Conservation (phyloP, 2,888 invertebrate genomes). For the Drosophila quinaria region DNA sequence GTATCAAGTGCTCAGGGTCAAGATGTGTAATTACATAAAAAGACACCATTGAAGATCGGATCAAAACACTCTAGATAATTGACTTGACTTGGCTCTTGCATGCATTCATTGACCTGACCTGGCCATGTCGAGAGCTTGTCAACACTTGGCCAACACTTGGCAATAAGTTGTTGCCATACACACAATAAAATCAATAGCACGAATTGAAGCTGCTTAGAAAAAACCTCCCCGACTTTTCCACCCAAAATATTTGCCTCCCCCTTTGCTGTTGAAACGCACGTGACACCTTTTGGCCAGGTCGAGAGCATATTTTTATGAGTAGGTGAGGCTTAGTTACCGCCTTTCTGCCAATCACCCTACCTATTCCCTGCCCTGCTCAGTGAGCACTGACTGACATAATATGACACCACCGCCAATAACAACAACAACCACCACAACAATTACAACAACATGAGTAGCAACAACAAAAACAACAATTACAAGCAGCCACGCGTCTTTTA, state of each 20-base stretch:
- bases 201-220: conserved; percentile 51
- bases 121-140: conserved; percentile 46
- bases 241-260: not conserved
- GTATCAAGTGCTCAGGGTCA: conserved; percentile 35
- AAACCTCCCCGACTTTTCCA: not conserved
- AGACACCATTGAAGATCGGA: conserved; percentile 2
- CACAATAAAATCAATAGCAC: conserved; percentile 58
- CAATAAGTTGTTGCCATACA: conserved; percentile 31
- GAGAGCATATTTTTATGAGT: conserved; percentile 7
- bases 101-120: conserved; percentile 55
- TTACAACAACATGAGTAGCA: conserved; percentile 7
- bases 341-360: not conserved
- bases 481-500: conserved; percentile 71
- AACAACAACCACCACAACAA: conserved; percentile 27
- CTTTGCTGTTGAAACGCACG: conserved; percentile 38
- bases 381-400: conserved; percentile 50
- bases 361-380: not conserved
- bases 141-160: conserved; percentile 66
- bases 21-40: conserved; percentile 18
- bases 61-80: conserved; percentile 39
- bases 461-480: conserved; percentile 31
- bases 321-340: conserved; percentile 27
- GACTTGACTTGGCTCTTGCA: conserved; percentile 8
- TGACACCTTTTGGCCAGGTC: conserved; percentile 59
- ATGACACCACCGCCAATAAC: conserved; percentile 30